Conservation (phyloP, 2,113 vertebrate genomes). For the Eleginops maclovinus region DNA sequence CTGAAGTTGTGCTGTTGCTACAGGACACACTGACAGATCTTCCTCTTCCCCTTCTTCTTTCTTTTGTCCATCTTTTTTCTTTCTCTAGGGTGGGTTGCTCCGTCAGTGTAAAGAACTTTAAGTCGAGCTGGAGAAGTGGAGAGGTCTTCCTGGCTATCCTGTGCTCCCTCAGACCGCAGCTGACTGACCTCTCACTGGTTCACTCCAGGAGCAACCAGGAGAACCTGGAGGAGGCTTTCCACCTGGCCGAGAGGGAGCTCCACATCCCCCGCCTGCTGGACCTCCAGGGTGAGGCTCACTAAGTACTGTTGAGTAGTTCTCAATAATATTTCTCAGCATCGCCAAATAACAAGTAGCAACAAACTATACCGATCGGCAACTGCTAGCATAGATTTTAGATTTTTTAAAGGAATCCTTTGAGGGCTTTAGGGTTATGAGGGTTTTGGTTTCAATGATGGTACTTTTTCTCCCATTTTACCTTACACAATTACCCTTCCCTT, state of each 20-base stretch:
- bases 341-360: neutral
- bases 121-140: slow-evolving; percentile 92
- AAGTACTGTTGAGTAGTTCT: neutral
- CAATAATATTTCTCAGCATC: neutral
- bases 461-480: too few species aligned
- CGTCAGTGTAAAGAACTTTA: slow-evolving; percentile 89
- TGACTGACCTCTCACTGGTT: slow-evolving; percentile 86
- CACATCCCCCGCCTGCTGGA: slow-evolving; percentile 91
- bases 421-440: too few species aligned
- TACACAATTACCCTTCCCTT: too few species aligned
- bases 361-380: neutral
- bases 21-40: neutral
- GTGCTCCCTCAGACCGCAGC: slow-evolving; percentile 87
- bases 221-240: slow-evolving; percentile 91
- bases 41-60: neutral
- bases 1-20: neutral
- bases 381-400: too few species aligned
- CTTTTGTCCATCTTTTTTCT: neutral
- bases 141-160: slow-evolving; percentile 90
- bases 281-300: slow-evolving; percentile 85
- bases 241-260: slow-evolving; percentile 88
- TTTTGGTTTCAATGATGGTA: too few species aligned
- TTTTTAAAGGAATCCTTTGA: too few species aligned
- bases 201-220: slow-evolving; percentile 85
- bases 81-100: slow-evolving; percentile 80